Evolutionary conservation across 2,113 vertebrate genomes (phyloP).

Genomic region (Clarias gariepinus): DNA sequence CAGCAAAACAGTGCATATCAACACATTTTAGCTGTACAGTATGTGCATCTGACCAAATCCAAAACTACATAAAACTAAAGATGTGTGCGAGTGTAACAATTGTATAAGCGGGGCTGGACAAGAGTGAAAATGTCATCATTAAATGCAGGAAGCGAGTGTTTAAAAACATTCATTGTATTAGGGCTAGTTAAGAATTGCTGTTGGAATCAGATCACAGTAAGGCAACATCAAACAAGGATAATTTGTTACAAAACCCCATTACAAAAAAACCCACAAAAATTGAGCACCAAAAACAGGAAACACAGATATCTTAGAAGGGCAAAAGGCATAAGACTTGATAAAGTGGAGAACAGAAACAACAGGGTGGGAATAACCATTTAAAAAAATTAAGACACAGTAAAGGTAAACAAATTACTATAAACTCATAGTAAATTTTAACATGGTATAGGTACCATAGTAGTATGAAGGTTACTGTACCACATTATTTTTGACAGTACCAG

Average conservation of each 20-base stretch:
- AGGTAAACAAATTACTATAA: not conserved
- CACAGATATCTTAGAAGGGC: not conserved
- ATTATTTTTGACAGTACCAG: too few relatives aligned
- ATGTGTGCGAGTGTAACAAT: not conserved
- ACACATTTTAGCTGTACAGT: not conserved
- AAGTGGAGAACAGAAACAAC: not conserved
- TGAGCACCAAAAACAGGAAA: not conserved
- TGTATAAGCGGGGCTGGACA: not conserved
- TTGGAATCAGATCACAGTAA: not conserved
- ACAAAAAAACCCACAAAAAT: not conserved
- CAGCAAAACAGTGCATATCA: not conserved
- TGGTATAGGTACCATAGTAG: too few relatives aligned
- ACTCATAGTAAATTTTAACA: not conserved
- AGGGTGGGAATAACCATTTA: not conserved
- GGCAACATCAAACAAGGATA: not conserved
- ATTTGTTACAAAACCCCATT: not conserved
- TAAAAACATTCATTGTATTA: not conserved
- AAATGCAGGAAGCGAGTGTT: not conserved
- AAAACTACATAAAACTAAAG: not conserved
- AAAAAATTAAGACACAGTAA: not conserved
- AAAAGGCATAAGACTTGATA: not conserved
- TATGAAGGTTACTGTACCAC: too few relatives aligned
- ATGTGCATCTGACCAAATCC: not conserved
- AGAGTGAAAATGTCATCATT: not conserved
- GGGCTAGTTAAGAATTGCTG: not conserved